Conservation (phyloP, 2,113 vertebrate genomes). For the Spea multiplicata region DNA sequence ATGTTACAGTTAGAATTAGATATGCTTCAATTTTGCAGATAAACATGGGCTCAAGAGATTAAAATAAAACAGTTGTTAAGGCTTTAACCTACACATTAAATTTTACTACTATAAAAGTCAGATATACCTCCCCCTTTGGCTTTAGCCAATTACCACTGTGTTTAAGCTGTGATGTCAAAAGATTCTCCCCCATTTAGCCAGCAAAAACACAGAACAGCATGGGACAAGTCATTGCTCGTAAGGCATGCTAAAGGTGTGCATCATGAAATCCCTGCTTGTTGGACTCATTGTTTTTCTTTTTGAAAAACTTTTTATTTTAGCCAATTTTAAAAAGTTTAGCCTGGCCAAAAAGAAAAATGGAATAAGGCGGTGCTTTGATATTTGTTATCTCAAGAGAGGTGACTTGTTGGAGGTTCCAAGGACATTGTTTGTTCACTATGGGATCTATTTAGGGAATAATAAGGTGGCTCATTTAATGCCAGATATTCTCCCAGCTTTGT, state of each 20-base stretch:
- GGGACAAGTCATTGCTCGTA: constrained; percentile 15
- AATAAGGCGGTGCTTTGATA: constrained; percentile 58
- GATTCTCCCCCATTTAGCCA: constrained; percentile 39
- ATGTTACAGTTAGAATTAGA: too few species aligned
- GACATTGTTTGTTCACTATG: constrained; percentile 84
- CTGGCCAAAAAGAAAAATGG: constrained; percentile 41
- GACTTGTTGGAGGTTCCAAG: constrained; percentile 88
- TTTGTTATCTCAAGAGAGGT: constrained; percentile 70
- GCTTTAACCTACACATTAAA: neutral
- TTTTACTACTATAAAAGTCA: constrained; percentile 14
- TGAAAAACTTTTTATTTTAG: constrained; percentile 77
- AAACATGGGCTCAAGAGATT: too few species aligned
- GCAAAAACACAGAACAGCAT: constrained; percentile 42
- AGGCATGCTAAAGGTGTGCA: constrained; percentile 36
- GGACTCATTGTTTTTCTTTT: constrained; percentile 74
- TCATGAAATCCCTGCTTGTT: constrained; percentile 70
- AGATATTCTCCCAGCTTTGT: constrained; percentile 83
- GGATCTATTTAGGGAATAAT: constrained; percentile 88
- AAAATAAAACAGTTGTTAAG: too few species aligned
- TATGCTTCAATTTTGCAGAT: too few species aligned
- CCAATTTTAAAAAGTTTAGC: constrained; percentile 67
- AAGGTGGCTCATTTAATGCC: constrained; percentile 91
- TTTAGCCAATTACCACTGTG: constrained; percentile 21
- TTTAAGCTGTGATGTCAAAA: constrained; percentile 37
- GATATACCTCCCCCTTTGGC: constrained; percentile 14